A percentile compares a stretch with the other conserved stretches of the same genome.
Conservation (phyloP, 2,888 invertebrate genomes). For the Melangyna quadrimaculata region DNA sequence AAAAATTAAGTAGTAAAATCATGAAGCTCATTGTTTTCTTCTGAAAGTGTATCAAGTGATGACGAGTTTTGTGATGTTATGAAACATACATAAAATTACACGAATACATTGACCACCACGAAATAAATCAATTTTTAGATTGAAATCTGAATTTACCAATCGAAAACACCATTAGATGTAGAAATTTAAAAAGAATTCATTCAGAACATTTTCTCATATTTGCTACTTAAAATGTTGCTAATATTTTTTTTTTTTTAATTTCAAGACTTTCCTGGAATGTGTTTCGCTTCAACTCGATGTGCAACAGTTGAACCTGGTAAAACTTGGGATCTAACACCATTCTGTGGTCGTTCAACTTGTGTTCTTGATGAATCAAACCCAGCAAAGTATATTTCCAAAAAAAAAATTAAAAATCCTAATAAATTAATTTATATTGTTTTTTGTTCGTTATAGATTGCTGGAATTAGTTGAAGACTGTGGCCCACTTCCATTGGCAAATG, state of each 20-base stretch:
- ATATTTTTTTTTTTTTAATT: neutral
- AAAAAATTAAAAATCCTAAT: neutral
- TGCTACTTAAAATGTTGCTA: neutral
- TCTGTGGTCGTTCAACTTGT: constrained; percentile 95
- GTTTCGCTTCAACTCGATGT: constrained; percentile 94
- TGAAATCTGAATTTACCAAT: too few species aligned
- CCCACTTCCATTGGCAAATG: constrained; percentile 92
- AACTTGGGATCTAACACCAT: constrained; percentile 92
- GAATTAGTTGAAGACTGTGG: constrained; percentile 95
- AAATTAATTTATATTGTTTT: neutral
- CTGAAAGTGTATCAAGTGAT: too few species aligned
- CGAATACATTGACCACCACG: too few species aligned
- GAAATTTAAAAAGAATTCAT: too few species aligned
- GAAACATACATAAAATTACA: too few species aligned
- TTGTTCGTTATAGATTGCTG: constrained; percentile 83
- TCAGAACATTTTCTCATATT: too few species aligned
- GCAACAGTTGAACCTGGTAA: constrained; percentile 93
- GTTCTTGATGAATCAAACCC: constrained; percentile 89
- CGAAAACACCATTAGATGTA: too few species aligned
- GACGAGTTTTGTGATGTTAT: too few species aligned
- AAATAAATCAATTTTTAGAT: too few species aligned
- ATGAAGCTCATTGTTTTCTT: too few species aligned
- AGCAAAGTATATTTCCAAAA: constrained; percentile 81
- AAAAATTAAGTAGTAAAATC: too few species aligned
- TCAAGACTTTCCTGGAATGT: constrained; percentile 92